Evolutionary conservation across 2,113 vertebrate species (phyloP).

Genomic region (Catharus bicknelli): DNA sequence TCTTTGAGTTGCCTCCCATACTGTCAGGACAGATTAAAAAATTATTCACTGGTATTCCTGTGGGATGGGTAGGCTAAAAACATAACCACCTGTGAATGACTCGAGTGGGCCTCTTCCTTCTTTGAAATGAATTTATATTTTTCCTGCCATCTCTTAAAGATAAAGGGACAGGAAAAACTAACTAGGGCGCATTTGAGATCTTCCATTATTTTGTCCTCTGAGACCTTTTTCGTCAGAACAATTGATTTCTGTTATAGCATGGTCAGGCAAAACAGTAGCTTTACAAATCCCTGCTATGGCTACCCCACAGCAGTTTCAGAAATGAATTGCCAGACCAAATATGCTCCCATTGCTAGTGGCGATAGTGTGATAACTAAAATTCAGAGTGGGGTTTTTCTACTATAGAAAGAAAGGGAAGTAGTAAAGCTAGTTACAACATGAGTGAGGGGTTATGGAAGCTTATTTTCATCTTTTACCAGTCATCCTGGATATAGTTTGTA

Average conservation of each 20-base stretch:
- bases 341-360: constrained; percentile 3
- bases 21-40: neutral
- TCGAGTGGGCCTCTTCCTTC: neutral
- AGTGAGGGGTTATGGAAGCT: neutral
- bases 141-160: neutral
- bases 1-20: neutral
- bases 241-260: constrained; percentile 48
- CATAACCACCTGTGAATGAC: neutral
- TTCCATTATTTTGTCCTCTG: neutral
- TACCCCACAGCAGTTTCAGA: constrained; percentile 46
- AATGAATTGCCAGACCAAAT: neutral
- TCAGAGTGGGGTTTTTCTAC: neutral
- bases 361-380: constrained; percentile 29
- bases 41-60: neutral
- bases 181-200: neutral
- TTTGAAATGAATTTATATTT: neutral
- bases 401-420: neutral
- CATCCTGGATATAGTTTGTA: neutral
- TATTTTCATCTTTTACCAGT: neutral
- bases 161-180: neutral
- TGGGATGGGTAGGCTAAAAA: neutral
- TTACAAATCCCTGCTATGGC: constrained; percentile 37
- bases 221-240: constrained; percentile 13
- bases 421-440: neutral
- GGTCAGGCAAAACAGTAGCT: constrained; percentile 22